Conservation (phyloP, 2,113 vertebrate species). For the Campylomormyrus tamandua region DNA sequence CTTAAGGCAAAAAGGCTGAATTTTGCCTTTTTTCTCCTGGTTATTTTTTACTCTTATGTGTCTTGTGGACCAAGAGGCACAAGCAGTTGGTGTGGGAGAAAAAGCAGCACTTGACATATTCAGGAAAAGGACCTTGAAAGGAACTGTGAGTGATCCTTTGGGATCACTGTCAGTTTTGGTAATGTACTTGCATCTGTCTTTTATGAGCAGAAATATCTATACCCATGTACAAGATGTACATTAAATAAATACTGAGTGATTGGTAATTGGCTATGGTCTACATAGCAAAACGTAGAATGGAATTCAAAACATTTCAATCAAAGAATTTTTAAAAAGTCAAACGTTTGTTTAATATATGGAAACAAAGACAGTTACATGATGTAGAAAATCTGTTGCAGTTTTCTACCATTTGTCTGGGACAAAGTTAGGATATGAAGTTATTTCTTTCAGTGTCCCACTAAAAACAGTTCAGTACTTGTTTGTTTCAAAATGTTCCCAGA, state of each 20-base stretch:
- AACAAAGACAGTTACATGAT: not conserved
- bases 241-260: not conserved
- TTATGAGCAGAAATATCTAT: not conserved
- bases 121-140: not conserved
- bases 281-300: not conserved
- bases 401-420: constrained; percentile 75
- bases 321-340: not conserved
- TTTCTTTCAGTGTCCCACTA: constrained; percentile 66
- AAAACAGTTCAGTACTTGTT: too few species aligned
- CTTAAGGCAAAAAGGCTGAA: constrained; percentile 59
- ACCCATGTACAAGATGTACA: not conserved
- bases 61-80: constrained; percentile 64
- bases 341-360: not conserved
- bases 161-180: not conserved
- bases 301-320: not conserved
- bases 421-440: constrained; percentile 72
- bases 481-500: constrained; percentile 59
- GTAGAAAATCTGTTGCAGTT: not conserved
- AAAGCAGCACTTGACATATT: not conserved
- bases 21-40: constrained; percentile 63
- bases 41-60: constrained; percentile 62
- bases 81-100: constrained; percentile 59
- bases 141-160: not conserved
- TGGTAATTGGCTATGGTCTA: not conserved
- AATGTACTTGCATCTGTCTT: not conserved